A percentile compares a stretch with the other conserved stretches of the same genome.
These are phyloP conservation scores for Trematomus loennbergii DNA, from an alignment of 2,113 vertebrate genomes.

Conservation along the genomic window DNA sequence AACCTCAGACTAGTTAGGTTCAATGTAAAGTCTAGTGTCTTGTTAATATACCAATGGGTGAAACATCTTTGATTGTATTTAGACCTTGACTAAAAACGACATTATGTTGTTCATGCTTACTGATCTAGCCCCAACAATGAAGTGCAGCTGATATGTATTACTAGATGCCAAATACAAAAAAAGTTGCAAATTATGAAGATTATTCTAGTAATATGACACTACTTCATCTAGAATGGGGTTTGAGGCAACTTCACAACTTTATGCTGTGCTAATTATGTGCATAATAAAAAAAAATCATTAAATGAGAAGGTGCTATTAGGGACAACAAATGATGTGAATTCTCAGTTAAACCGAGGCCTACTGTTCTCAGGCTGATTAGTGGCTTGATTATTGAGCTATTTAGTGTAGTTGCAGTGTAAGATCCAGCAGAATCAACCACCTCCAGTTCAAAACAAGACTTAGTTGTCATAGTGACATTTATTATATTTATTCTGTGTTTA, in stretches of 20 bases:
- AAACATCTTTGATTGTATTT: background rate
- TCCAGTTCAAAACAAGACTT: too few relatives aligned
- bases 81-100: background rate
- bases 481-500: background rate
- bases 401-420: background rate
- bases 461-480: background rate
- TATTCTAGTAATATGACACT: background rate
- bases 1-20: background rate
- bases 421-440: background rate
- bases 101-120: background rate
- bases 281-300: background rate
- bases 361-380: background rate
- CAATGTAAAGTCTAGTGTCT: background rate
- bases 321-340: background rate
- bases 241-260: background rate
- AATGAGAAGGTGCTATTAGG: background rate
- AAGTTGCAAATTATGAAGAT: background rate
- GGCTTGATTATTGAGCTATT: background rate
- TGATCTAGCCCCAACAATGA: background rate
- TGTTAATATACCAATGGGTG: background rate
- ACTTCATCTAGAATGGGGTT: background rate
- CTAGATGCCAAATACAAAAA: background rate
- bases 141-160: background rate
- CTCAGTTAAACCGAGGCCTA: background rate
- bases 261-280: background rate